A percentile compares a stretch with the other conserved stretches of the same genome.
Evolutionary conservation across 2,888 invertebrate genomes (phyloP).

Genomic region (Coelogynopora nodosa): DNA sequence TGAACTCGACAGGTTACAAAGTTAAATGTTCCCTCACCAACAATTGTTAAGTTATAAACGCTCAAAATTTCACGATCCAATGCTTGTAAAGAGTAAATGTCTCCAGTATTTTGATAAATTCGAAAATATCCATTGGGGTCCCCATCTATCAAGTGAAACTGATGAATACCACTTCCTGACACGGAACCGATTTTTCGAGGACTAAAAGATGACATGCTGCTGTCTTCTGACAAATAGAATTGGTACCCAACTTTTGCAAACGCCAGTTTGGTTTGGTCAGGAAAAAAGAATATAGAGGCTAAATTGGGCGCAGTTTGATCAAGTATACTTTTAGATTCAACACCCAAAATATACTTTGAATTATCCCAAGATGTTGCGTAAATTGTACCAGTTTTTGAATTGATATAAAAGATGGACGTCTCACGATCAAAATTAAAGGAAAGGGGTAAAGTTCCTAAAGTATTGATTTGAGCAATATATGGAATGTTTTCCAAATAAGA

Average conservation of each 20-base stretch:
- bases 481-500: background rate
- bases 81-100: conserved; percentile 71
- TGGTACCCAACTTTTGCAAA: background rate
- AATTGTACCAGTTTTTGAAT: background rate
- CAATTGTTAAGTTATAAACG: conserved; percentile 74
- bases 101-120: conserved; percentile 75
- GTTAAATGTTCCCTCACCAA: conserved; percentile 65
- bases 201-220: background rate
- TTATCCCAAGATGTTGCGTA: background rate
- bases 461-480: background rate
- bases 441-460: background rate
- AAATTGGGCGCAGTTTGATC: background rate
- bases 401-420: background rate
- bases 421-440: background rate
- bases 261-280: background rate
- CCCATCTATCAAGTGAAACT: conserved; percentile 69
- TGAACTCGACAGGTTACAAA: conserved; percentile 30
- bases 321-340: background rate
- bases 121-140: conserved; percentile 74
- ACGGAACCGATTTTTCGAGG: background rate
- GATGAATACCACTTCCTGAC: background rate
- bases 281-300: background rate
- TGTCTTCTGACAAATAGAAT: background rate
- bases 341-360: background rate
- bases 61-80: conserved; percentile 79